These are phyloP conservation scores for Pimephales promelas DNA, from an alignment of 2,113 vertebrate species.

Conservation along the genomic window DNA sequence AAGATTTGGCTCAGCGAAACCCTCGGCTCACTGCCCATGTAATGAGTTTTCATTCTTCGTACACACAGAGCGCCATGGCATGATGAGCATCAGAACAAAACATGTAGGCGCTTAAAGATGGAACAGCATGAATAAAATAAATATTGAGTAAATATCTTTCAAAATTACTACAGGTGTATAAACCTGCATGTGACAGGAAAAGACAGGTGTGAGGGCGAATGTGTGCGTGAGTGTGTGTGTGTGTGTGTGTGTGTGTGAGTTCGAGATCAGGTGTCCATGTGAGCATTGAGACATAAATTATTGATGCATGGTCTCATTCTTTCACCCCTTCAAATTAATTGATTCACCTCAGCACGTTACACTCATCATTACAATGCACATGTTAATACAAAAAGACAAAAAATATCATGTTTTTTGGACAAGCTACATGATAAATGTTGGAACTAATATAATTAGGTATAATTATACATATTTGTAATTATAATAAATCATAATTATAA, in stretches of 20 bases:
- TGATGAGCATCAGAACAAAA: not conserved
- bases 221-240: constrained; percentile 12
- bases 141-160: not conserved
- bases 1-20: not conserved
- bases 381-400: not conserved
- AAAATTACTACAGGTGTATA: not conserved
- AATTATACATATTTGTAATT: constrained; percentile 4
- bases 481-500: constrained; percentile 3
- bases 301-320: constrained; percentile 41
- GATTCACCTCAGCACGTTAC: not conserved
- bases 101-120: not conserved
- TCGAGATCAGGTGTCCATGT: constrained; percentile 38
- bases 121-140: not conserved
- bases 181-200: not conserved
- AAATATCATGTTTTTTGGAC: not conserved
- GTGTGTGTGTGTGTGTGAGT: constrained; percentile 7
- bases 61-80: not conserved
- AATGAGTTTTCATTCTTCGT: constrained; percentile 21
- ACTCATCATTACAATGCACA: not conserved
- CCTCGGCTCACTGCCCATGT: not conserved
- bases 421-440: not conserved
- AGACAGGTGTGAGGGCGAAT: not conserved
- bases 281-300: constrained; percentile 47
- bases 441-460: not conserved
- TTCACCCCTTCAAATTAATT: constrained; percentile 23